A percentile compares a stretch with the other conserved stretches of the same genome.
These are phyloP conservation scores for Caenorhabditis tropicalis DNA, from an alignment of 1,140 invertebrate species.

Conservation along the genomic window DNA sequence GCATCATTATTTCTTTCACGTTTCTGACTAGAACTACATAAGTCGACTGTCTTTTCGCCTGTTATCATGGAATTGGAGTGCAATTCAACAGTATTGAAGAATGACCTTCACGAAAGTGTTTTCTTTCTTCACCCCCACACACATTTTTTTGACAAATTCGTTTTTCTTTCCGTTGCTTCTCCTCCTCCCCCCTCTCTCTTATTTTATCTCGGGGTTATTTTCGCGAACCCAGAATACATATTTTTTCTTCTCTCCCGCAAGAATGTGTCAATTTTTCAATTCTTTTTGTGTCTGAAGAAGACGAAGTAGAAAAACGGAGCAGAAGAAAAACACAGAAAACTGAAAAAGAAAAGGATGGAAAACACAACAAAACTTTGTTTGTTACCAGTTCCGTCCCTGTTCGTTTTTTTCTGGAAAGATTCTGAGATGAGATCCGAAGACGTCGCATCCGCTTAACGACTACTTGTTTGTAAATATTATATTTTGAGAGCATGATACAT, in stretches of 20 bases:
- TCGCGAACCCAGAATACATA: neutral
- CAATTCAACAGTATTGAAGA: neutral
- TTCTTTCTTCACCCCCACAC: neutral
- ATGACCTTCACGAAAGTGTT: slow-evolving; percentile 12
- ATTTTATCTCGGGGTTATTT: neutral
- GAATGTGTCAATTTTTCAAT: neutral
- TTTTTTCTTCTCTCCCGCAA: neutral
- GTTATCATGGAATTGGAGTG: neutral
- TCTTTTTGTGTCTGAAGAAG: neutral
- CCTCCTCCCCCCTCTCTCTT: neutral
- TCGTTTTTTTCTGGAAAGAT: neutral
- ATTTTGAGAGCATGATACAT: neutral
- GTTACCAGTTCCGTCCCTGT: neutral
- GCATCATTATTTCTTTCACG: no score
- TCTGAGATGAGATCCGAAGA: no score
- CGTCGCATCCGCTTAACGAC: neutral
- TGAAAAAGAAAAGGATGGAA: neutral
- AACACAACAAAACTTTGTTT: slow-evolving; percentile 2
- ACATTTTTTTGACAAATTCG: neutral
- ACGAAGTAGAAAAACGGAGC: neutral
- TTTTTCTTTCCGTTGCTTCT: neutral
- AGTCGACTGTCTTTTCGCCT: neutral
- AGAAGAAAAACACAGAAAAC: neutral
- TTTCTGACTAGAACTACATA: neutral
- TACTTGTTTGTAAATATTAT: slow-evolving; percentile 1